A percentile compares a stretch with the other conserved stretches of the same genome.
Evolutionary conservation across 2,113 vertebrate species (phyloP).

Genomic region (Ochotona princeps): DNA sequence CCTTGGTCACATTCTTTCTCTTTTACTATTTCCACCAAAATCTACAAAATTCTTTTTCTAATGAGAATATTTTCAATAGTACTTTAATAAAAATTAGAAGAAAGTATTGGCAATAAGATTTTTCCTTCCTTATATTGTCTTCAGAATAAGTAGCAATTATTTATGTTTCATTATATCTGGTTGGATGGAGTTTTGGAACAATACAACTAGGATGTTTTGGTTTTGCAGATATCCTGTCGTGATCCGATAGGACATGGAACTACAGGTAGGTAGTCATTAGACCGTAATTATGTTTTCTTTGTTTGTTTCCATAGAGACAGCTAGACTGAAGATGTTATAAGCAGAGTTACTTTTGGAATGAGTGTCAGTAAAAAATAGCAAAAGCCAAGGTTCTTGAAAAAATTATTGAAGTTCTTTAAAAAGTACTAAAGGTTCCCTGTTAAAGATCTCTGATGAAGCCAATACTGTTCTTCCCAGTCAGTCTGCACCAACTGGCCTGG

Average conservation of each 20-base stretch:
- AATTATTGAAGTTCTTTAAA: not conserved
- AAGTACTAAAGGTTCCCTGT: constrained; percentile 35
- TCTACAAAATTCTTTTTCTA: constrained; percentile 68
- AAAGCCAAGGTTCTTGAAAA: constrained; percentile 35
- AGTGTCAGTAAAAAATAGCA: constrained; percentile 70
- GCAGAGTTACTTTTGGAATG: constrained; percentile 74
- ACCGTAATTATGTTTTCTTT: constrained; percentile 67
- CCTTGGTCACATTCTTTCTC: constrained; percentile 69
- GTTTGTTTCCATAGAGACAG: constrained; percentile 86
- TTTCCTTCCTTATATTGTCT: constrained; percentile 22
- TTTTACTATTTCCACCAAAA: constrained; percentile 70
- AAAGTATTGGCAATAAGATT: constrained; percentile 63
- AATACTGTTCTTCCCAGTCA: constrained; percentile 8
- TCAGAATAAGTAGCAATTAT: constrained; percentile 28
- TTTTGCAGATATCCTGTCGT: constrained; percentile 75
- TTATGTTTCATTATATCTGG: constrained; percentile 62
- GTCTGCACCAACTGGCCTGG: constrained; percentile 7
- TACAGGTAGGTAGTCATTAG: constrained; percentile 80
- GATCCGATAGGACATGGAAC: constrained; percentile 79
- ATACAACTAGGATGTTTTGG: constrained; percentile 78
- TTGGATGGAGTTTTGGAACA: constrained; percentile 55
- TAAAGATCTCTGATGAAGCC: not conserved
- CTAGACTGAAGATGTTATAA: constrained; percentile 77
- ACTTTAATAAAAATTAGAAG: constrained; percentile 77
- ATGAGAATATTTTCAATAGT: constrained; percentile 75